Evolutionary conservation across 2,888 invertebrate genomes (phyloP).

Genomic region (Perizoma affinitatum): DNA sequence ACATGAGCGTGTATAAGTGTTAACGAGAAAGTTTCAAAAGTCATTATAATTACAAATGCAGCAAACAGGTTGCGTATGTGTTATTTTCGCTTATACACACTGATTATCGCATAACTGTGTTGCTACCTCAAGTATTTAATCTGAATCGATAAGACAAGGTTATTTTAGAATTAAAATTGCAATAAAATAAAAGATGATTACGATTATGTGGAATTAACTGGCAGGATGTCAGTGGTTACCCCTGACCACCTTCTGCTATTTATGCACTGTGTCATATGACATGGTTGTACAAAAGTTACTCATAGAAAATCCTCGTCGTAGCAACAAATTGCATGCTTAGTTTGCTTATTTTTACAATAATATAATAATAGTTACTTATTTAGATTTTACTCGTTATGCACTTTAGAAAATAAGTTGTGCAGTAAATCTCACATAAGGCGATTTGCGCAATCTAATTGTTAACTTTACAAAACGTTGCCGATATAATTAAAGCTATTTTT

Average conservation of each 20-base stretch:
- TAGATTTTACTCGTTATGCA: slow-evolving; percentile 8
- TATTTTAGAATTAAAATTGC: too few relatives aligned
- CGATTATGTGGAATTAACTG: too few relatives aligned
- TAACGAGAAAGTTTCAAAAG: slow-evolving; percentile 47
- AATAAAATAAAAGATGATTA: background rate
- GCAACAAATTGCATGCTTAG: slow-evolving; percentile 26
- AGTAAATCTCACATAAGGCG: slow-evolving; percentile 10
- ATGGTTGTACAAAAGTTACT: too few relatives aligned
- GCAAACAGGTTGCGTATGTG: slow-evolving; percentile 39
- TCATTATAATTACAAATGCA: slow-evolving; percentile 46
- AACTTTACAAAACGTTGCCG: slow-evolving; percentile 20
- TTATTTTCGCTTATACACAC: slow-evolving; percentile 47
- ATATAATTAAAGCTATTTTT: background rate
- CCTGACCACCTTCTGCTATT: too few relatives aligned
- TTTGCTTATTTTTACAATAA: slow-evolving; percentile 1
- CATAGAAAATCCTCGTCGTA: slow-evolving; percentile 18
- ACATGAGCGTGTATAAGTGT: slow-evolving; percentile 47
- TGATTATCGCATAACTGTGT: slow-evolving; percentile 32
- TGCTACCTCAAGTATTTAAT: slow-evolving; percentile 23
- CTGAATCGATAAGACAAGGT: too few relatives aligned
- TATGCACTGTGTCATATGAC: too few relatives aligned
- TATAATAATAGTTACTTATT: slow-evolving; percentile 10
- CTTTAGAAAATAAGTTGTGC: slow-evolving; percentile 14
- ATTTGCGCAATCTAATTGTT: slow-evolving; percentile 41
- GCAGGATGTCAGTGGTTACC: too few relatives aligned